A percentile compares a stretch with the other conserved stretches of the same genome.
Evolutionary conservation across 2,113 vertebrate genomes (phyloP).

Genomic region (Physeter macrocephalus): DNA sequence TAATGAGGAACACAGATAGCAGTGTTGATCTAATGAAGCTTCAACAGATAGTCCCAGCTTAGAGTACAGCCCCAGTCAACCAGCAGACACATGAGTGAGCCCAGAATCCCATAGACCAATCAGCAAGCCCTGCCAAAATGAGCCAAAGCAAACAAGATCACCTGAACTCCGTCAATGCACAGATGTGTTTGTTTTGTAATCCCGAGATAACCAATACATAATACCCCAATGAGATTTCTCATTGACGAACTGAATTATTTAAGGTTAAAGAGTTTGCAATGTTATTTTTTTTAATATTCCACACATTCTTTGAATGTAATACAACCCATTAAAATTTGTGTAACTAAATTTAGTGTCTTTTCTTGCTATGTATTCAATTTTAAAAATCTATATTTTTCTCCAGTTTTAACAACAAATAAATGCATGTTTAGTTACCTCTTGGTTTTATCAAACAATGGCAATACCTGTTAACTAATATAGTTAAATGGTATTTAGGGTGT

Average conservation of each 20-base stretch:
- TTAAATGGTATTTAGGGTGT: background rate
- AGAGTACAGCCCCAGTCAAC: no score
- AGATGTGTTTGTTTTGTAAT: background rate
- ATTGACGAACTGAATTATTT: background rate
- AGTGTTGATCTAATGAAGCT: background rate
- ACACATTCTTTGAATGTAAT: background rate
- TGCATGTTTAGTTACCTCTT: background rate
- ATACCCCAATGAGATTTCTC: background rate
- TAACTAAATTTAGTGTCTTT: background rate
- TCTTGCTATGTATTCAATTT: background rate
- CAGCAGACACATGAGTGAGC: background rate
- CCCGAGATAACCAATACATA: background rate
- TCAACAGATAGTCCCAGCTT: background rate
- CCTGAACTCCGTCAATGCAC: background rate
- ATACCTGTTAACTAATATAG: background rate
- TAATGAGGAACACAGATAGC: background rate
- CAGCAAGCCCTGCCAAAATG: background rate
- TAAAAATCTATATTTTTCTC: background rate
- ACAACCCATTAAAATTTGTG: background rate
- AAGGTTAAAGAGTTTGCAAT: background rate
- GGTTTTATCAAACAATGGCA: background rate
- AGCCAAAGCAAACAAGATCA: background rate
- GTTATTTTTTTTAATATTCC: background rate
- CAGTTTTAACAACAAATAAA: background rate
- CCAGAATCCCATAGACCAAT: background rate